Conservation (phyloP, 1,140 invertebrate genomes). For the Polypedilum vanderplanki region DNA sequence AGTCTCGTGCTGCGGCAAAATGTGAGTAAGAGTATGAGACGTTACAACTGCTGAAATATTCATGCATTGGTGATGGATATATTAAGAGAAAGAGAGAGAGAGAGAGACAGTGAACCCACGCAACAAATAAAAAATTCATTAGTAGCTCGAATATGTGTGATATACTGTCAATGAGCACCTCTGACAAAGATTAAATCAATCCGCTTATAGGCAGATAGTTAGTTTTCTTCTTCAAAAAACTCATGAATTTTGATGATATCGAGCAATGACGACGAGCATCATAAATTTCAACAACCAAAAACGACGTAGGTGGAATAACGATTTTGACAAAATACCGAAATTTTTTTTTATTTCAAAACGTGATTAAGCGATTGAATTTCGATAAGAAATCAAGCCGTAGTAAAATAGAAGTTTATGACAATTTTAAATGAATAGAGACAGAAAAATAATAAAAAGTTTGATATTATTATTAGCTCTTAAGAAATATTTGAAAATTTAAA, state of each 20-base stretch:
- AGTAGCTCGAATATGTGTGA: background rate
- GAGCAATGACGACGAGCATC: background rate
- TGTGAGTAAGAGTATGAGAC: background rate
- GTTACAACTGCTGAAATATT: constrained; percentile 11
- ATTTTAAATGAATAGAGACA: no score
- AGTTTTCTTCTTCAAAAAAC: background rate
- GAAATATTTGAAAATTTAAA: no score
- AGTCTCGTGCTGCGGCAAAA: background rate
- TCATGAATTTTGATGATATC: background rate
- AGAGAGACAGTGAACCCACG: background rate
- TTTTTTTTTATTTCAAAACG: no score
- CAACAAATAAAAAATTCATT: background rate
- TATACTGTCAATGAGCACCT: background rate
- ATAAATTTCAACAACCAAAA: no score
- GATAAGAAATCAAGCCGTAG: no score
- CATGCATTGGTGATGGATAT: background rate
- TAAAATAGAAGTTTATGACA: no score
- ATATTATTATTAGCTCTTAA: no score
- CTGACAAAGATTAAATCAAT: background rate
- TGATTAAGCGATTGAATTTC: no score
- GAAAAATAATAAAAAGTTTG: no score
- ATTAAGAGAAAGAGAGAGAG: background rate
- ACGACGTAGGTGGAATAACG: no score
- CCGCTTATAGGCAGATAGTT: background rate
- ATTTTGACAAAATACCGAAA: no score